A percentile compares a stretch with the other conserved stretches of the same genome.
These are phyloP conservation scores for Reticulitermes lucifugus DNA, from an alignment of 2,888 invertebrate genomes.

Conservation along the genomic window DNA sequence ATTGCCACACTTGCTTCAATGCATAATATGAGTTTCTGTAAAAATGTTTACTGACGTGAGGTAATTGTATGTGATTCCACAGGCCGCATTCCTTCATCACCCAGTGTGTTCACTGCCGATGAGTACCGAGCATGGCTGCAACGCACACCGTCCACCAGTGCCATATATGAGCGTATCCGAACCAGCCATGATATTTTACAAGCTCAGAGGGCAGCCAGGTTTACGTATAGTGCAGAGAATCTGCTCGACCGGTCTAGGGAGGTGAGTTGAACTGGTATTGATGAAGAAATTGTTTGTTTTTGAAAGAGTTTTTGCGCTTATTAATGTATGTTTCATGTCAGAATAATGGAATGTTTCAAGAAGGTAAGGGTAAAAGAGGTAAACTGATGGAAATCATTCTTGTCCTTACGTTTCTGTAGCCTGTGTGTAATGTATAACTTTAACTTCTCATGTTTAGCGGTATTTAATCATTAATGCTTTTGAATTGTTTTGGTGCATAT, in stretches of 20 bases:
- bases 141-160: slow-evolving; percentile 80
- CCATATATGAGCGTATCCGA: slow-evolving; percentile 91
- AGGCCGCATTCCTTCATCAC: slow-evolving; percentile 66
- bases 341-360: no score
- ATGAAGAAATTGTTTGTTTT: no score
- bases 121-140: slow-evolving; percentile 95
- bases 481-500: no score
- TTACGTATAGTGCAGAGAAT: slow-evolving; percentile 90
- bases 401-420: no score
- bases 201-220: slow-evolving; percentile 78
- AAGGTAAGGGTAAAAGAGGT: no score
- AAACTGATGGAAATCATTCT: no score
- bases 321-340: no score
- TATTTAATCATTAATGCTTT: no score
- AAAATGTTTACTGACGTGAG: background rate
- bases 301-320: no score
- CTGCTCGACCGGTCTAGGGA: slow-evolving; percentile 66
- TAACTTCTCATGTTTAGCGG: no score
- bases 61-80: slow-evolving; percentile 21
- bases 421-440: no score
- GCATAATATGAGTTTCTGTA: background rate
- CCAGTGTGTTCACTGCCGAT: slow-evolving; percentile 84
- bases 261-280: slow-evolving; percentile 69
- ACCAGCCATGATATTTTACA: slow-evolving; percentile 78
- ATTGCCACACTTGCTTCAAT: background rate